Base-by-base conservation (phyloP, 2,888 invertebrate species). In the Toxonevra muliebris region DNA sequence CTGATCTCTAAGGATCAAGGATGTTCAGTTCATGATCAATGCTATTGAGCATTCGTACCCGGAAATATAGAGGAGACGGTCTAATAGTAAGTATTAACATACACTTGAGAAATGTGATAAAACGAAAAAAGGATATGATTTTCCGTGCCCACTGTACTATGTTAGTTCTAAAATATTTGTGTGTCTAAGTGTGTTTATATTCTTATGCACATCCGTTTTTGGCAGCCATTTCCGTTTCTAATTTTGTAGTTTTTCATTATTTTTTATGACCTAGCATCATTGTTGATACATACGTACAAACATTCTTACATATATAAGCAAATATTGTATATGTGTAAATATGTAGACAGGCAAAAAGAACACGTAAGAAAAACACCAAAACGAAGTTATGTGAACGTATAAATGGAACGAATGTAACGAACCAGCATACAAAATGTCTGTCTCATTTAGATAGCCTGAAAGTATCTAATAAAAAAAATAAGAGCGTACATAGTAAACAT, bases 241-340 rank as follows among this genome's bases (percentile, higher is more conserved):
- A 60, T 69, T 66, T 66, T 66, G 69, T 69, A 72, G 66, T 72
- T 72, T 72, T 70, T 69, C 69, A 65, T 70, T 70, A 68, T 69
- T 70, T 72, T 72, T 72, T 68, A 72, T 70, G 62, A 43, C 62
- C n/a, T 52, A 42, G 53, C 48, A 50, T 48, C 17, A 64, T 41
- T 13, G 43, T 54, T n/a, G 17, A 50, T 40, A 40, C 58, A 61
- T 20, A 17, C 58, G 19, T 10, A 12, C 42, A 48, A 0, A 45
- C 5, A 66, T 52, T 50, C 11, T 7, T 17, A 50, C 12, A 58
- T 5, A 61, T 42, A 64, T 12, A 52, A 30, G 48, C 17, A 40
- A 10, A 45, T 45, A 58, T 30, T 30, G 30, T 30, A 7, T 30
- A 4, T 30, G 7, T 30, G 7, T 41, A 43, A 9, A 55, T 45